These are phyloP conservation scores for Radopholus similis DNA, from an alignment of 1,140 invertebrate species.

Conservation along the genomic window DNA sequence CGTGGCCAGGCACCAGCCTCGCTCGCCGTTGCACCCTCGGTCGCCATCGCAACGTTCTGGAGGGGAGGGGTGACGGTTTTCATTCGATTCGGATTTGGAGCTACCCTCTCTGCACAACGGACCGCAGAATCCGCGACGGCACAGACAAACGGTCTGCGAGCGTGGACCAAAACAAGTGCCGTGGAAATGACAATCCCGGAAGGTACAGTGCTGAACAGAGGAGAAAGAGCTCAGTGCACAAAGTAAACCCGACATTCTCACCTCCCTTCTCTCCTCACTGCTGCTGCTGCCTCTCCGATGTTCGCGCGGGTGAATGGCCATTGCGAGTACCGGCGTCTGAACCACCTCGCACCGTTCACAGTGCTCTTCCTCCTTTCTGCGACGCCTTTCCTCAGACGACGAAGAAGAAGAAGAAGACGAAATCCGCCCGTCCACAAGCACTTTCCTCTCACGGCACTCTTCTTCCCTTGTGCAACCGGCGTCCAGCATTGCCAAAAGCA, in stretches of 20 bases:
- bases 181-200: conserved; percentile 1
- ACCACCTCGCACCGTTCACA: background rate
- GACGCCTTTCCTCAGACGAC: background rate
- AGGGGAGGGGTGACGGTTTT: background rate
- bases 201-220: background rate
- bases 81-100: background rate
- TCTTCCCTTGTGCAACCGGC: no score
- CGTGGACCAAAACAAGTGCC: conserved; percentile 4
- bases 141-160: background rate
- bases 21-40: background rate
- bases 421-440: no score
- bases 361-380: no score
- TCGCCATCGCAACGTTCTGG: background rate
- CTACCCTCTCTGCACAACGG: background rate
- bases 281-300: background rate
- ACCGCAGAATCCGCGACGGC: conserved; percentile 3
- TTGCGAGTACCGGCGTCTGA: background rate
- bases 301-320: background rate
- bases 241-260: background rate
- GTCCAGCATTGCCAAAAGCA: no score
- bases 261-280: background rate
- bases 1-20: conserved; percentile 16
- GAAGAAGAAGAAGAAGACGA: no score
- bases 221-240: background rate
- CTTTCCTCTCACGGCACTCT: no score